Conservation (phyloP, 1,140 invertebrate genomes). For the Sycophila sp. region DNA sequence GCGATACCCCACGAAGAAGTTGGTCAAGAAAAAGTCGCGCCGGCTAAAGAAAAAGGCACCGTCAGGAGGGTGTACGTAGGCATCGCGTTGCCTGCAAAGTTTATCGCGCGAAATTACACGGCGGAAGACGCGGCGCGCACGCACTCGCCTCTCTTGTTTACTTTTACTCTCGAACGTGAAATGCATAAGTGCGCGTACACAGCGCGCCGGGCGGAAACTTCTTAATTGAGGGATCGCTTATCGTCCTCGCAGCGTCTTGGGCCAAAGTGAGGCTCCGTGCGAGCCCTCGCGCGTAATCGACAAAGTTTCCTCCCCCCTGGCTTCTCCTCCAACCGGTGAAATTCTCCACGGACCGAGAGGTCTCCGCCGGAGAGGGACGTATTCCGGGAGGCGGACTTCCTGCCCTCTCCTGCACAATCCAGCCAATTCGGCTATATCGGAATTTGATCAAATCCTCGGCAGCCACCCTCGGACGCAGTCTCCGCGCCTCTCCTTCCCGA, state of each 20-base stretch:
- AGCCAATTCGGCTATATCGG: constrained; percentile 22
- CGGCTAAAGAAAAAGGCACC: too few species aligned
- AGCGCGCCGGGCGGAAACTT: neutral
- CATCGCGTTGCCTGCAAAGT: neutral
- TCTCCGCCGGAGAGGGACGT: neutral
- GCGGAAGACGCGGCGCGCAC: neutral
- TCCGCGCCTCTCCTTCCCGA: neutral
- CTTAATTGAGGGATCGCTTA: constrained; percentile 37
- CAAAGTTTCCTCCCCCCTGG: constrained; percentile 10
- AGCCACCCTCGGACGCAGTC: too few species aligned
- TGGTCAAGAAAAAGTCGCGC: too few species aligned
- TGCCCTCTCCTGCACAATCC: neutral
- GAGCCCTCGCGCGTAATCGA: constrained; percentile 33
- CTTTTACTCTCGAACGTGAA: constrained; percentile 12
- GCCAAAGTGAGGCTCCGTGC: neutral
- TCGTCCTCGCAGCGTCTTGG: constrained; percentile 15
- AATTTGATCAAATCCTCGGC: constrained; percentile 30
- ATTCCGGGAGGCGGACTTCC: neutral
- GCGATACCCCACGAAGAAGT: too few species aligned
- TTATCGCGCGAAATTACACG: neutral
- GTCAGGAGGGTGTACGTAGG: too few species aligned
- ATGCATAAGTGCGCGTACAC: neutral
- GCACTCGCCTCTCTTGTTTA: too few species aligned
- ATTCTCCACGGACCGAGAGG: neutral
- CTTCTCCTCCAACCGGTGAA: neutral